Conservation (phyloP, 2,888 invertebrate genomes). For the Platycnemis pennipes region DNA sequence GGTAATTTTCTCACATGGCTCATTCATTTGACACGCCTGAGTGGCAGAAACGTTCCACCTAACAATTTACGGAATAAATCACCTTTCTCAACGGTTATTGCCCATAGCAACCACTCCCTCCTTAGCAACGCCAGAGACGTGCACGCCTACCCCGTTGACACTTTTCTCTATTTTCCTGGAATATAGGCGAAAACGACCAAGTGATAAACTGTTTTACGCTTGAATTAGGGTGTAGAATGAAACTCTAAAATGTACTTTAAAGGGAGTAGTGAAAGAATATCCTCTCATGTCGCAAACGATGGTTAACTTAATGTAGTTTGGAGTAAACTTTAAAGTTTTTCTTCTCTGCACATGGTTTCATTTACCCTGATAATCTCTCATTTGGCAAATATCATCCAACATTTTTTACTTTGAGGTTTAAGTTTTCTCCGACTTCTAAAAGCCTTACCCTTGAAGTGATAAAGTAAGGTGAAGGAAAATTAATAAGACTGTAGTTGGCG, state of each 20-base stretch:
- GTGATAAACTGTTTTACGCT: not conserved
- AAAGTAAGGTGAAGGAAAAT: no score
- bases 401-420: no score
- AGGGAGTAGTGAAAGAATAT: not conserved
- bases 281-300: no score
- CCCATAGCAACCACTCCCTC: conserved; percentile 23
- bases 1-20: not conserved
- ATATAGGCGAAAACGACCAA: no score
- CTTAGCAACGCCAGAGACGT: not conserved
- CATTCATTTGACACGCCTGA: not conserved
- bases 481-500: no score
- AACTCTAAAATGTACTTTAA: not conserved
- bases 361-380: no score
- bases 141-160: not conserved
- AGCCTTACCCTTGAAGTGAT: no score
- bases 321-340: no score
- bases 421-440: no score
- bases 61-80: conserved; percentile 44
- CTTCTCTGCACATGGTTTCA: no score
- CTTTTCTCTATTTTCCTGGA: not conserved
- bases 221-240: not conserved
- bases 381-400: no score
- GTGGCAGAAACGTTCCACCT: not conserved
- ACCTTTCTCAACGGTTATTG: conserved; percentile 40
- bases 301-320: no score